phyloP scores from a whole-genome alignment of 2,113 vertebrate genomes.

The Puffinus mauretanicus region DNA sequence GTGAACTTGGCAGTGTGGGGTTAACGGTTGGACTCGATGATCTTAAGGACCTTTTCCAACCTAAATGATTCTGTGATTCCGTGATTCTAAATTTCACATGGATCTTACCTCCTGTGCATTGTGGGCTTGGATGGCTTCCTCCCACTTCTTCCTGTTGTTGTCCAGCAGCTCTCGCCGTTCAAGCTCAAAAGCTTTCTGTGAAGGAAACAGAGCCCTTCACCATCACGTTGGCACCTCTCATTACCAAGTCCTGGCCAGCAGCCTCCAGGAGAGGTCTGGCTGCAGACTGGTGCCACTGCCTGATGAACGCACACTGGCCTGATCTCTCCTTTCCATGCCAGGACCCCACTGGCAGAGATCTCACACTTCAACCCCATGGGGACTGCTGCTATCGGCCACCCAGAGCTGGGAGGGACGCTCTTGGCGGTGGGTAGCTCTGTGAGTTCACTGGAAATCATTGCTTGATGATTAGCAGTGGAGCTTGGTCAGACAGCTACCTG shows the following conservation, averaged over 20 bases:
- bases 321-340: not conserved
- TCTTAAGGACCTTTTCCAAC: not conserved
- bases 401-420: not conserved
- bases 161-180: constrained; percentile 74
- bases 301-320: not conserved
- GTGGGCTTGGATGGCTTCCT: constrained; percentile 70
- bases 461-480: not conserved
- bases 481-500: too few species aligned
- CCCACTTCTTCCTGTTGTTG: constrained; percentile 76
- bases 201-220: not conserved
- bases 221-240: not conserved
- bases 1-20: not conserved
- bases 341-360: not conserved
- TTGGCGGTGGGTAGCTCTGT: not conserved
- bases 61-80: not conserved
- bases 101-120: constrained; percentile 75
- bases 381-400: not conserved
- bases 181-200: constrained; percentile 73
- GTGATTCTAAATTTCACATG: not conserved
- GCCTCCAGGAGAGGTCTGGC: not conserved
- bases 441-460: not conserved
- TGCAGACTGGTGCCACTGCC: not conserved
- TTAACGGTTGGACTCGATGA: accelerated
- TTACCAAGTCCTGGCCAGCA: not conserved
- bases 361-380: accelerated